A percentile compares a stretch with the other conserved stretches of the same genome.
phyloP scores from a whole-genome alignment of 2,888 invertebrate genomes.

The Drosophila affinis region DNA sequence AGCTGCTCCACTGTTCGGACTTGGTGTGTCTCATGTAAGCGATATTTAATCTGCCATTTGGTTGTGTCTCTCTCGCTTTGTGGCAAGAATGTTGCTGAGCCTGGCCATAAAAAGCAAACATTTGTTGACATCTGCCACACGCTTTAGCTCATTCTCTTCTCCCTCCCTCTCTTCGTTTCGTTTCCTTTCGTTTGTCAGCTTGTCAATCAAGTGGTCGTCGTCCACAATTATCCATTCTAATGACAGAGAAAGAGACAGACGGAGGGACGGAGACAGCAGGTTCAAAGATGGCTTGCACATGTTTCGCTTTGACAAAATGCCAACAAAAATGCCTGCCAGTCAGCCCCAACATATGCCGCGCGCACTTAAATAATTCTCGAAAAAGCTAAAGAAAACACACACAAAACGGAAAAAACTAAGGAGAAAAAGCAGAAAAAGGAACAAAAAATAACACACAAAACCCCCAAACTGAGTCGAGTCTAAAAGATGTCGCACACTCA shows the following conservation, averaged over 20 bases:
- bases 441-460: slow-evolving; percentile 24
- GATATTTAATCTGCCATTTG: slow-evolving; percentile 64
- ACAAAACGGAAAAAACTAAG: slow-evolving; percentile 23
- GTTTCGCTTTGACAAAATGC: slow-evolving; percentile 75
- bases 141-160: slow-evolving; percentile 26
- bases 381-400: slow-evolving; percentile 16
- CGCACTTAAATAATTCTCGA: slow-evolving; percentile 53
- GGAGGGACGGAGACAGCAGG: slow-evolving; percentile 25
- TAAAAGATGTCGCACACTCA: slow-evolving; percentile 55
- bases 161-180: not conserved
- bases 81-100: slow-evolving; percentile 47
- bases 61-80: slow-evolving; percentile 27
- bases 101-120: slow-evolving; percentile 62
- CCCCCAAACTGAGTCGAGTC: slow-evolving; percentile 4
- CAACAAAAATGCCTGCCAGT: slow-evolving; percentile 52
- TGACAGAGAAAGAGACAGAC: slow-evolving; percentile 62
- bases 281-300: slow-evolving; percentile 72
- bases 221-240: slow-evolving; percentile 78
- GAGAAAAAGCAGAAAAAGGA: slow-evolving; percentile 8
- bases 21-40: slow-evolving; percentile 43
- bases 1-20: slow-evolving; percentile 14
- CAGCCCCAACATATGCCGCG: slow-evolving; percentile 61
- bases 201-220: slow-evolving; percentile 52
- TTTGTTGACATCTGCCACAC: slow-evolving; percentile 77
- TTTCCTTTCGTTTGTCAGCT: slow-evolving; percentile 46